A percentile compares a stretch with the other conserved stretches of the same genome.
Evolutionary conservation across 2,888 invertebrate species (phyloP).

Genomic region (Flabesymbios commensalis): DNA sequence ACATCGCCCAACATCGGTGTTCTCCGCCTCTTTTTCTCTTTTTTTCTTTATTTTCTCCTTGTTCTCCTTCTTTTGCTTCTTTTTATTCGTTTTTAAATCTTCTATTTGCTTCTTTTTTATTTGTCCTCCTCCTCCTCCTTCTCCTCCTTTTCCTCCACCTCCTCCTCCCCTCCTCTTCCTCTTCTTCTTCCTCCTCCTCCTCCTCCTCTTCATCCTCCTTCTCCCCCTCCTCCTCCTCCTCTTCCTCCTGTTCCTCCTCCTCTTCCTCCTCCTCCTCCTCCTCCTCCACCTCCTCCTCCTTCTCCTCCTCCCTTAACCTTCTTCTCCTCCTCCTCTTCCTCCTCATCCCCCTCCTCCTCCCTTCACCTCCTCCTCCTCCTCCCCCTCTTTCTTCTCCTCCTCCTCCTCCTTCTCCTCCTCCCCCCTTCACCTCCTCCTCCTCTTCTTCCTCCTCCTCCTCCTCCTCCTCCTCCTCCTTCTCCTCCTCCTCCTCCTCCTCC

Average conservation of each 20-base stretch:
- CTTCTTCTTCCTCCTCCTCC: background rate
- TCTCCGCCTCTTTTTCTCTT: too few relatives aligned
- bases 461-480: conserved; percentile 4
- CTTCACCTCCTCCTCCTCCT: conserved; percentile 1
- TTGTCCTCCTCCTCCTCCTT: conserved; percentile 1
- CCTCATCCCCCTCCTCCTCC: too few relatives aligned
- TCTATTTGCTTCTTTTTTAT: background rate
- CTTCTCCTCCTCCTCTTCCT: conserved; percentile 4
- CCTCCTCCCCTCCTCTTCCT: background rate
- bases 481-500: conserved; percentile 15
- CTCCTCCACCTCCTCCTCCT: too few relatives aligned
- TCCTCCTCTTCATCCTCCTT: background rate
- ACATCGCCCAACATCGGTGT: too few relatives aligned
- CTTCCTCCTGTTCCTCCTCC: background rate
- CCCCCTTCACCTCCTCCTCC: background rate
- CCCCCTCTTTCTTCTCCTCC: conserved; percentile 7
- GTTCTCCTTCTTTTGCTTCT: too few relatives aligned
- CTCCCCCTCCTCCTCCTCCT: background rate
- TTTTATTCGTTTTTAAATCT: too few relatives aligned
- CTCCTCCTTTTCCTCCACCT: too few relatives aligned
- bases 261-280: background rate
- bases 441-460: background rate
- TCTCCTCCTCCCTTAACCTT: background rate
- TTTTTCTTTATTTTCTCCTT: too few relatives aligned
- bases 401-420: conserved; percentile 1